These are phyloP conservation scores for Tribolium castaneum DNA, from an alignment of 1,140 invertebrate genomes.

Conservation along the genomic window DNA sequence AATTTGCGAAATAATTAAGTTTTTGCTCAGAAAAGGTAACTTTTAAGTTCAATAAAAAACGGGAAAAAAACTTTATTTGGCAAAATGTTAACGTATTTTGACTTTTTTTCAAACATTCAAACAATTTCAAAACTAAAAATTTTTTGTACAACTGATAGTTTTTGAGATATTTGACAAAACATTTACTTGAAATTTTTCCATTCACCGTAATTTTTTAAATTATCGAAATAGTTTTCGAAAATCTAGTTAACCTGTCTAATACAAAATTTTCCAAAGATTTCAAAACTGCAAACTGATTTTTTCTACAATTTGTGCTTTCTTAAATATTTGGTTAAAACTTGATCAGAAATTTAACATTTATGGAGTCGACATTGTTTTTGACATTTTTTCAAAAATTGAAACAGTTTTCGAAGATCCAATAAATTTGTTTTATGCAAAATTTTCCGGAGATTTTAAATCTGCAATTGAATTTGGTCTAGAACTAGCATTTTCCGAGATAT, in stretches of 20 bases:
- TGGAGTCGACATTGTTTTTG: neutral
- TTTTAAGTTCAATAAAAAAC: too few relatives aligned
- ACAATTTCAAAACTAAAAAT: neutral
- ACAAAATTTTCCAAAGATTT: neutral
- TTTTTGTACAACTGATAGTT: neutral
- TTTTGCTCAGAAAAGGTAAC: too few relatives aligned
- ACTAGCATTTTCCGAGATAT: neutral
- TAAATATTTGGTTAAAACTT: neutral
- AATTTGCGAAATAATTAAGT: too few relatives aligned
- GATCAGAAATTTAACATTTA: neutral
- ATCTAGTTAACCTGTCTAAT: neutral
- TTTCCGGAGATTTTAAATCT: neutral
- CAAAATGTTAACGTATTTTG: too few relatives aligned
- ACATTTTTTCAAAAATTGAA: neutral
- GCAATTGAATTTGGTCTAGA: neutral
- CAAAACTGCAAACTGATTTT: neutral
- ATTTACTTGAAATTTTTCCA: neutral
- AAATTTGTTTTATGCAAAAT: neutral
- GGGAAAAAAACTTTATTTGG: too few relatives aligned
- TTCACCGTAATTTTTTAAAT: neutral
- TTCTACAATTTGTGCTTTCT: neutral
- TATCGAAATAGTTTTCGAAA: neutral
- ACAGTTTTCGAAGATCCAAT: neutral
- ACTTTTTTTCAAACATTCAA: too few relatives aligned
- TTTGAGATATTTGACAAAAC: neutral